Percentiles rank a stretch among this genome's conserved stretches.
phyloP scores from a whole-genome alignment of 2,888 invertebrate species.

The Pristionchus exspectatus region DNA sequence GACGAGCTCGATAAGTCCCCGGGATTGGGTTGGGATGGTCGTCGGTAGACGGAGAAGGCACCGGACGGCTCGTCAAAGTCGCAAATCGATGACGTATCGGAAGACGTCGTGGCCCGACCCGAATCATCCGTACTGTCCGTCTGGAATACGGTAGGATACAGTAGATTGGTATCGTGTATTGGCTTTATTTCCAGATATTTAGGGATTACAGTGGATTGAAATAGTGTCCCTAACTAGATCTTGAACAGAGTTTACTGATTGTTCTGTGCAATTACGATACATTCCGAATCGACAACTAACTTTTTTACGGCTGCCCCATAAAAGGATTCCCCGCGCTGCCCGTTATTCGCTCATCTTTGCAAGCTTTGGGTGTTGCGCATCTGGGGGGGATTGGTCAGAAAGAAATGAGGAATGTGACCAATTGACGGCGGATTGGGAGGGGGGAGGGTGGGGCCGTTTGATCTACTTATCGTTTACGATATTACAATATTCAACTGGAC shows the following conservation, averaged over 20 bases:
- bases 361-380: constrained; percentile 27
- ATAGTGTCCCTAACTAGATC: too few relatives aligned
- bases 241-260: too few relatives aligned
- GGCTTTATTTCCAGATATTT: too few relatives aligned
- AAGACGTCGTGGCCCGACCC: constrained; percentile 61
- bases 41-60: constrained; percentile 64
- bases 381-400: background rate
- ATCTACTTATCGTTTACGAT: too few relatives aligned
- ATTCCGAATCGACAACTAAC: background rate
- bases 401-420: background rate
- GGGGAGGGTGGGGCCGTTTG: background rate
- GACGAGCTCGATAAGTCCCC: constrained; percentile 12
- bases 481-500: too few relatives aligned
- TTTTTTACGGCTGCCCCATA: background rate
- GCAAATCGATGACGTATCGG: constrained; percentile 57
- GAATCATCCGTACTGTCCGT: constrained; percentile 61
- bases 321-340: constrained; percentile 36
- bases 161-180: background rate
- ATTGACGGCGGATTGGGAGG: background rate
- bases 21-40: constrained; percentile 33
- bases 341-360: background rate
- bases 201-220: too few relatives aligned
- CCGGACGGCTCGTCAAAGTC: constrained; percentile 57
- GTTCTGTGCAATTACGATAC: too few relatives aligned
- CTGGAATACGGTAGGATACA: constrained; percentile 53